Percentiles rank a stretch among this genome's conserved stretches.
Evolutionary conservation across 2,797 vertebrate genomes (phyloP).

Genomic region (Rhynchotus rufescens): DNA sequence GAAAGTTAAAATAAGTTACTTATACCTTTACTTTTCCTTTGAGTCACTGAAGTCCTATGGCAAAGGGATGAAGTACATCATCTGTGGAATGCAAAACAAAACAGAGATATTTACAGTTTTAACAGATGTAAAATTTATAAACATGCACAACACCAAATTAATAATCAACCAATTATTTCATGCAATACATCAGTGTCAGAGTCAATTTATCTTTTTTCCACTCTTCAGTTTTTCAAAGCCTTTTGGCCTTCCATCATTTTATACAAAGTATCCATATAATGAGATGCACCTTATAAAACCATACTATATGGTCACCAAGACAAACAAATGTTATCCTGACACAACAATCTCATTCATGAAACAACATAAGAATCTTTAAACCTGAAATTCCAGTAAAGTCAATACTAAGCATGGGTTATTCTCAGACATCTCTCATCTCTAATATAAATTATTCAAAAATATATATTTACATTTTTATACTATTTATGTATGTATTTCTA

Average conservation of each 20-base stretch:
- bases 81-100: constrained; percentile 35
- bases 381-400: not conserved
- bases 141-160: not conserved
- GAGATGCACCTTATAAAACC: not conserved
- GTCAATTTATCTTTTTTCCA: not conserved
- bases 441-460: too few species aligned
- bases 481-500: too few species aligned
- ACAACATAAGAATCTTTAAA: not conserved
- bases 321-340: not conserved
- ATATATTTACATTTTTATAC: too few species aligned
- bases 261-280: not conserved
- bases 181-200: not conserved
- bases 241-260: not conserved
- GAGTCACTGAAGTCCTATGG: constrained; percentile 25
- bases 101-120: not conserved
- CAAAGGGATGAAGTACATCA: constrained; percentile 44
- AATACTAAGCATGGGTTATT: not conserved
- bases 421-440: not conserved
- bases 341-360: not conserved
- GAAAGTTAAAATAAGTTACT: not conserved
- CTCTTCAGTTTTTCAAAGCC: not conserved
- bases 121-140: not conserved
- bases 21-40: constrained; percentile 39
- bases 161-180: not conserved
- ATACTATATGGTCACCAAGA: not conserved